Base-by-base conservation (phyloP, 2,797 vertebrate species). In the Scolopax rusticola region DNA sequence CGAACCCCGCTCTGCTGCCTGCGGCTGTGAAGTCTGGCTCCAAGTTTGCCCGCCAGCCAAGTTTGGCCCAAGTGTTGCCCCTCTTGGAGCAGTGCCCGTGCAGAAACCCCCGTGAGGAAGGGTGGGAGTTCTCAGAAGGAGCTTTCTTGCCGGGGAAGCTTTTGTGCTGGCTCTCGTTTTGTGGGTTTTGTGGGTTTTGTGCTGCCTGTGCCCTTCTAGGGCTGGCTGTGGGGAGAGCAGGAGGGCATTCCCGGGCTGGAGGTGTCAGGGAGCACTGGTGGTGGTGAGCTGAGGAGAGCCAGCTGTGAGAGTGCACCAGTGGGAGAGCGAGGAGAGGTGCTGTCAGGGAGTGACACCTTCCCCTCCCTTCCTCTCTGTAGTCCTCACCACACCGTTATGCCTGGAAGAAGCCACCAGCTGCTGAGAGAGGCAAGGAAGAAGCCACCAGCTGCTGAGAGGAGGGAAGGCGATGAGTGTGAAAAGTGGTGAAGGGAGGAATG, bases 11-110 rank as follows among this genome's bases (percentile, higher is more conserved):
- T 83, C 63, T 61, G n/a, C 15, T 36, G 6, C 11, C 50, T 24
- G 32, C 67, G 28, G 13, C 33, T 33, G 2, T 41, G 45, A 57
- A 71, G 40, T 0, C 40, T 41, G 40, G 0, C n/a, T 47, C 4
- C 24, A 36, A 75, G 15, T 57, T 70, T 87, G 57, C 54, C 25
- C 2, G 3, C 64, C 45, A 18, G 20, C 36, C 6, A 40, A 11
- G 41, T 77, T 80, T 68, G 84, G 20, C 54, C 43, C 6, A 8
- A 33, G 33, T 33, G 20, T 30, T 65, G 69, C 47, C 5, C 2
- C 71, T 73, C 33, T n/a, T n/a, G 18, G 25, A 65, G 65, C 12
- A 74, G n/a, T 77, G 54, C 17, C 57, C 67, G 33, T 50, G 30
- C 53, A 30, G 15, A 28, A 53, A 45, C 4, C 4, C 43, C 18